Evolutionary conservation across 2,113 vertebrate species (phyloP), one percentile per base, ranked within the genome.

Genomic region (Phasianus colchicus): DNA sequence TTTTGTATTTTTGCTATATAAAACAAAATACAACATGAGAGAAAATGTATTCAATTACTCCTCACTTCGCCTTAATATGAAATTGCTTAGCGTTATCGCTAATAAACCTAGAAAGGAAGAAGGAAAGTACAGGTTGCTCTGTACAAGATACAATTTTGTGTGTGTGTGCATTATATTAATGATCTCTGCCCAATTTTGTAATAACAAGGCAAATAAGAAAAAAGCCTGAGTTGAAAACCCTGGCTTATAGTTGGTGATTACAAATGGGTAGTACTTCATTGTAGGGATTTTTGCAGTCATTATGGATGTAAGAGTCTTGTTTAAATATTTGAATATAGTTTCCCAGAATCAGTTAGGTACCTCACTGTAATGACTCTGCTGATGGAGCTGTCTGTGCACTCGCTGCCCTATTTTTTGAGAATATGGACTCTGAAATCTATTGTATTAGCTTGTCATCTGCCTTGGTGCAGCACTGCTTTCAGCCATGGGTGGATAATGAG

Each of bases 261-360:
- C 72, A 89, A 91, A 27, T 55, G 25, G 72, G 66, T 74, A 93
- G 87, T 95, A 72, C 88, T 95, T 86, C 52, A 52, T 67, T 90
- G 83, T 65, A 83, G 60, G 32, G 63, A n/a, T 83, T 95, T 97
- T 96, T 92, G 91, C 1, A 0, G 78, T 93, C 79, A 94, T 96
- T 91, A 95, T 69, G 88, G 85, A 94, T 80, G 69, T 71, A 92
- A 93, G 66, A 85, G 89, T 89, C 90, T 80, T 88, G 82, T 80
- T 97, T 95, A 95, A 96, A 95, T 93, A 96, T 97, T 93, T 92
- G 93, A 95, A 91, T 95, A 89, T 81, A 38, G 86, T 95, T 97
- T 94, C 95, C 73, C 66, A 76, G 96, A 95, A 96, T 82, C 83
- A 93, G 73, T 90, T 88, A 90, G 73, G 73, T 66, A 58, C 54